Evolutionary conservation across 30 jellyfish, hydroid and myxozoan species (phyloP).

Genomic region (Turritopsis rubra): DNA sequence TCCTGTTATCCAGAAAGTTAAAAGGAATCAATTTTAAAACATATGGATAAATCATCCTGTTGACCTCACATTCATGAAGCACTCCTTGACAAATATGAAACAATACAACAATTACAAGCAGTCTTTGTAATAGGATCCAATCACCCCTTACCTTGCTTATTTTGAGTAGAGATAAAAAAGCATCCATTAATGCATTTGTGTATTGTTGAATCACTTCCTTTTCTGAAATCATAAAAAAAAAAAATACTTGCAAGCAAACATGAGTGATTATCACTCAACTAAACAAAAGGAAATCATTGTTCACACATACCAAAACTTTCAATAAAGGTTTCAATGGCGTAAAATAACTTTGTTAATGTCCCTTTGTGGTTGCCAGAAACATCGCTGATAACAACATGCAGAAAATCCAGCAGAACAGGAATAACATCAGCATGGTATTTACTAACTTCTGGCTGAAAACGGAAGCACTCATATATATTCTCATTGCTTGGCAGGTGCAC

Average conservation of each 20-base stretch:
- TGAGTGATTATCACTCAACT: no score
- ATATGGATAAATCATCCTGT: no score
- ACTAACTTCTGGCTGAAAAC: slow-evolving; percentile 67
- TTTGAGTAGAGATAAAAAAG: slow-evolving; percentile 41
- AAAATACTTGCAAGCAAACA: background rate
- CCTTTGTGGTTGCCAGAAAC: slow-evolving; percentile 58
- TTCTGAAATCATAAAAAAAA: slow-evolving; percentile 24
- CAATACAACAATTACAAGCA: background rate
- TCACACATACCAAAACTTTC: slow-evolving; percentile 57
- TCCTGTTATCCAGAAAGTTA: slow-evolving; percentile 46
- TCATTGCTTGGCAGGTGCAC: no score
- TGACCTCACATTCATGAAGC: background rate
- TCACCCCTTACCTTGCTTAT: slow-evolving; percentile 44
- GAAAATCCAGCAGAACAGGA: slow-evolving; percentile 48
- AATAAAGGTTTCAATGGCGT: slow-evolving; percentile 69
- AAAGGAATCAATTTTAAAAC: background rate
- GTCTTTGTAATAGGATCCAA: no score
- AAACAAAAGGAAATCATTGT: no score
- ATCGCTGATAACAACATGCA: slow-evolving; percentile 38
- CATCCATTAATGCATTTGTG: slow-evolving; percentile 46
- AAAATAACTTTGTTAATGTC: slow-evolving; percentile 47
- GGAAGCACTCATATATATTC: background rate
- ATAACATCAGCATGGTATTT: slow-evolving; percentile 49
- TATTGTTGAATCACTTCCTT: slow-evolving; percentile 45
- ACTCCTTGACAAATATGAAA: no score